Evolutionary conservation across 2,113 vertebrate species (phyloP).

Genomic region (Sinocyclocheilus anophthalmus): DNA sequence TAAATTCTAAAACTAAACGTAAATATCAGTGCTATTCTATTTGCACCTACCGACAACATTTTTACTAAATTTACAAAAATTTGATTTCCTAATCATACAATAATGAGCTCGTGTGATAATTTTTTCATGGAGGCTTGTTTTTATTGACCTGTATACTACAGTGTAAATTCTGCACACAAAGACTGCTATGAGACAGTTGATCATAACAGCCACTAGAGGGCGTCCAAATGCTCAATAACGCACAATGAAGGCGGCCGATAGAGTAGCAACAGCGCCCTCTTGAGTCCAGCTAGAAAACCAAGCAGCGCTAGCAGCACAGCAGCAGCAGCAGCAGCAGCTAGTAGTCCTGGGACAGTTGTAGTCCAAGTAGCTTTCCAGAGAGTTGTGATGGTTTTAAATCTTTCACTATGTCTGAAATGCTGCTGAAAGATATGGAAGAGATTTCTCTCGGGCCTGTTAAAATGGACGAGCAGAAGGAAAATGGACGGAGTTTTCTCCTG

Average conservation of each 20-base stretch:
- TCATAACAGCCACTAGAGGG: background rate
- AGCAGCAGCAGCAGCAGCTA: background rate
- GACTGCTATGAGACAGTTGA: background rate
- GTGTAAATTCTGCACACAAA: background rate
- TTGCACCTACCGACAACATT: background rate
- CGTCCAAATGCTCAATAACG: background rate
- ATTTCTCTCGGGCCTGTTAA: slow-evolving; percentile 53
- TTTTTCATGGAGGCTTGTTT: slow-evolving; percentile 7
- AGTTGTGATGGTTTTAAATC: slow-evolving; percentile 24
- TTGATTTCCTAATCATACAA: background rate
- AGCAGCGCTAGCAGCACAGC: background rate
- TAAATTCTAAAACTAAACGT: background rate
- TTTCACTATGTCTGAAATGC: slow-evolving; percentile 72
- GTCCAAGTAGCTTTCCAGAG: background rate
- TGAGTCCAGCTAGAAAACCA: background rate
- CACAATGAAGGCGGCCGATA: background rate
- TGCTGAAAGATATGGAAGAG: slow-evolving; percentile 73
- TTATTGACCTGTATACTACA: background rate
- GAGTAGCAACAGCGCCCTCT: slow-evolving; percentile 28
- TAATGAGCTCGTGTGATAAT: background rate
- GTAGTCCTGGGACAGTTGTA: slow-evolving; percentile 29
- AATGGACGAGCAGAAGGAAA: slow-evolving; percentile 45
- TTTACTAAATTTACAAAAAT: background rate
- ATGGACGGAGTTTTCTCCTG: slow-evolving; percentile 74
- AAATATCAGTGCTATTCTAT: too few relatives aligned